Conservation (phyloP, 2,888 invertebrate genomes). For the Chrysotoxum bicinctum region DNA sequence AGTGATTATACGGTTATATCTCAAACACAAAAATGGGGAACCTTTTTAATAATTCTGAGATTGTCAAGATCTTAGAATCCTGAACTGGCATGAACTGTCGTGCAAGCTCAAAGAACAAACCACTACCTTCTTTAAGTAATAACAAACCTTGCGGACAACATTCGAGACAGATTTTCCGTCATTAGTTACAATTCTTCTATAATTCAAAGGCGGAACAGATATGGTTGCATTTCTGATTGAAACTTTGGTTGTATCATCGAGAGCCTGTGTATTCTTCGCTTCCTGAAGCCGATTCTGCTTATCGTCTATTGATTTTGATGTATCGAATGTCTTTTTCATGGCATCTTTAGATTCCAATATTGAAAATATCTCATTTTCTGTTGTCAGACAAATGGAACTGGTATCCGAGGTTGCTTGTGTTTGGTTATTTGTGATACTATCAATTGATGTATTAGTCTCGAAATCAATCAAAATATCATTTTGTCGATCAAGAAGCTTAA, state of each 20-base stretch:
- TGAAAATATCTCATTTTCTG: conserved; percentile 41
- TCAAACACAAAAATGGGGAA: too few relatives aligned
- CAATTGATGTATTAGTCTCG: conserved; percentile 49
- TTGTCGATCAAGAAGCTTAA: conserved; percentile 52
- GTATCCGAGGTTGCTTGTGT: not conserved
- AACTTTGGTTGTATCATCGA: conserved; percentile 83
- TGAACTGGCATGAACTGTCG: not conserved
- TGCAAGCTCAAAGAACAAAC: not conserved
- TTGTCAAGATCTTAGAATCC: not conserved
- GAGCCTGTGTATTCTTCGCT: not conserved
- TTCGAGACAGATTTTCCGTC: conserved; percentile 56
- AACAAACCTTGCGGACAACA: conserved; percentile 50
- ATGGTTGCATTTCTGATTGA: conserved; percentile 81
- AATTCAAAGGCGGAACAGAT: conserved; percentile 80
- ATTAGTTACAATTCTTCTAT: conserved; percentile 75
- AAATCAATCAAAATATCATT: conserved; percentile 60
- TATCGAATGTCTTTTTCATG: conserved; percentile 30
- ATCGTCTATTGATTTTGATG: conserved; percentile 24
- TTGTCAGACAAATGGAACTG: conserved; percentile 45
- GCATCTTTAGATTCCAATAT: conserved; percentile 46
- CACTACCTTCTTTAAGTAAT: not conserved
- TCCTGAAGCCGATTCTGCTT: not conserved
- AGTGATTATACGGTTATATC: too few relatives aligned
- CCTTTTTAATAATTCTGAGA: too few relatives aligned
- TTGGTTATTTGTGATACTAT: conserved; percentile 32